Evolutionary conservation across 2,113 vertebrate genomes (phyloP).

Genomic region (Lepisosteus osseus): DNA sequence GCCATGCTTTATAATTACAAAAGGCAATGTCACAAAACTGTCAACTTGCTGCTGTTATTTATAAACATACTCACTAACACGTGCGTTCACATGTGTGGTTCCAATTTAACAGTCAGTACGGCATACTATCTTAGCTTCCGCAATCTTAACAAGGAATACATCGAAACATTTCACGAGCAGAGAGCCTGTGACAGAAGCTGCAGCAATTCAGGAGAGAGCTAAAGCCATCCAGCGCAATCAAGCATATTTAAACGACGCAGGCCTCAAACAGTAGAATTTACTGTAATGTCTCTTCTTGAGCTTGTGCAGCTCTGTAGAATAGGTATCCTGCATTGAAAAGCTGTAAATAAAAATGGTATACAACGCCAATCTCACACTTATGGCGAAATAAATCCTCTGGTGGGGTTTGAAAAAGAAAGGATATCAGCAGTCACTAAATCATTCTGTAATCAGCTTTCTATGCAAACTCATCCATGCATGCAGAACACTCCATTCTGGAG

Average conservation of each 20-base stretch:
- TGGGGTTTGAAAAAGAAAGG: slow-evolving; percentile 51
- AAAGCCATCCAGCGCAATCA: slow-evolving; percentile 24
- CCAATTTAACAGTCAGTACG: too few relatives aligned
- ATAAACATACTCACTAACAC: too few relatives aligned
- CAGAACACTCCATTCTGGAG: slow-evolving; percentile 59
- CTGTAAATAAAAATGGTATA: slow-evolving; percentile 3
- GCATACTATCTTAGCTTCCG: too few relatives aligned
- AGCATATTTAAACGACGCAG: slow-evolving; percentile 25
- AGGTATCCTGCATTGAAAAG: slow-evolving; percentile 12
- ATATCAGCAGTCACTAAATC: slow-evolving; percentile 76
- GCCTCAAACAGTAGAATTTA: slow-evolving; percentile 18
- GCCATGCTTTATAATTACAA: too few relatives aligned
- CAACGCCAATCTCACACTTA: slow-evolving; percentile 51
- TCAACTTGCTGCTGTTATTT: too few relatives aligned
- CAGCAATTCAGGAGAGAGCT: slow-evolving; percentile 23
- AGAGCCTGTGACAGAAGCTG: slow-evolving; percentile 26
- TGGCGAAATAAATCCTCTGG: slow-evolving; percentile 53
- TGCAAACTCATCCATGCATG: slow-evolving; percentile 66
- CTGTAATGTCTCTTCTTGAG: slow-evolving; percentile 18
- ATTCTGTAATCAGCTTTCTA: slow-evolving; percentile 71
- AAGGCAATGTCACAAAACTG: too few relatives aligned
- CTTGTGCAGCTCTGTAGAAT: slow-evolving; percentile 14
- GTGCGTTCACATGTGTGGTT: too few relatives aligned
- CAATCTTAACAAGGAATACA: too few relatives aligned
- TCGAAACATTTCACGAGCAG: slow-evolving; percentile 14